Evolutionary conservation across 53 echinoderm and acorn worm species (phyloP).

Genomic region (Patiria pectinifera): DNA sequence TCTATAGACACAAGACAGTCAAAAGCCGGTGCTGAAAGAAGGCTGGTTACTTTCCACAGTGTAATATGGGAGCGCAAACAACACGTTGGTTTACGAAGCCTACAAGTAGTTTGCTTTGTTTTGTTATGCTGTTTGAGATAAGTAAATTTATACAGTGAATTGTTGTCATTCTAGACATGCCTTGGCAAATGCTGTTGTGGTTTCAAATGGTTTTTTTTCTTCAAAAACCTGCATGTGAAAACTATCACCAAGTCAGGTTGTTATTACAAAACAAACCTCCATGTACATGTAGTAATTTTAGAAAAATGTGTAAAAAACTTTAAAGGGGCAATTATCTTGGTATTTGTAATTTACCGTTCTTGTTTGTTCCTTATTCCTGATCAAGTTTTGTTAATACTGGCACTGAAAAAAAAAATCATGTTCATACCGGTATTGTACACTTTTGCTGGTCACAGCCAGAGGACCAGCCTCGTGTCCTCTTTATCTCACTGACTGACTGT

Average conservation of each 20-base stretch:
- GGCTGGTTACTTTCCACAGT: neutral
- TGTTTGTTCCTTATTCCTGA: too few species aligned
- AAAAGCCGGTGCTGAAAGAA: neutral
- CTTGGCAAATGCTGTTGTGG: neutral
- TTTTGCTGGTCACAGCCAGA: too few species aligned
- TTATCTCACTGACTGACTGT: too few species aligned
- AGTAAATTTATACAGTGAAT: conserved; percentile 26
- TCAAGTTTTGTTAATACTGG: too few species aligned
- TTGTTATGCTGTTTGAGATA: neutral
- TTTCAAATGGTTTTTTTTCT: neutral
- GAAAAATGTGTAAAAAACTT: too few species aligned
- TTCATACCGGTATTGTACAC: too few species aligned
- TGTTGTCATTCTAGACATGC: neutral
- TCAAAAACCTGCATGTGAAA: neutral
- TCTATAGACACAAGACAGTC: conserved; percentile 3
- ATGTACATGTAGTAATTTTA: too few species aligned
- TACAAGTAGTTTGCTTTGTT: neutral
- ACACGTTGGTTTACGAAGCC: neutral
- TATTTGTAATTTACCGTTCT: too few species aligned
- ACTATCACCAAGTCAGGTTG: neutral
- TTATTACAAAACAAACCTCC: neutral
- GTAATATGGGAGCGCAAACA: neutral
- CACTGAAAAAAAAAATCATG: too few species aligned
- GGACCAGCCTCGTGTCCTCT: too few species aligned
- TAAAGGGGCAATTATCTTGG: too few species aligned